These are phyloP conservation scores for Mycogona germanica DNA, from an alignment of 2,888 invertebrate genomes.

Conservation along the genomic window DNA sequence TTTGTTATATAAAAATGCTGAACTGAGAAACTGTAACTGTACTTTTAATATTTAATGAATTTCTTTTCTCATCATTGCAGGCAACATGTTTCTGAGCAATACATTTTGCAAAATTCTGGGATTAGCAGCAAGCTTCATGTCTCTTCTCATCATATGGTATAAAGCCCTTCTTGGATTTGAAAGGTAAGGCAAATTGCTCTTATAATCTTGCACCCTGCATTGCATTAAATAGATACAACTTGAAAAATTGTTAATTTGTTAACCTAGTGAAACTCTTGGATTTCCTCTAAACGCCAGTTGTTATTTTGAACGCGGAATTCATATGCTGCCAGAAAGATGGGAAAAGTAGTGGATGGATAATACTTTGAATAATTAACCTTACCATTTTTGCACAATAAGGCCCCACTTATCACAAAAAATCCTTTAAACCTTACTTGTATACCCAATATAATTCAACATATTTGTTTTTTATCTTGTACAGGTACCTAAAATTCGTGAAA, in stretches of 20 bases:
- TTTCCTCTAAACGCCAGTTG: too few species aligned
- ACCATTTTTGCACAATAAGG: too few species aligned
- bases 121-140: slow-evolving; percentile 11
- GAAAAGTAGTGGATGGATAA: too few species aligned
- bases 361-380: too few species aligned
- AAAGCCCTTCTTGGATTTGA: slow-evolving; percentile 14
- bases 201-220: not conserved
- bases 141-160: slow-evolving; percentile 14
- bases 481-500: slow-evolving; percentile 18
- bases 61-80: slow-evolving; percentile 3
- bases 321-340: too few species aligned
- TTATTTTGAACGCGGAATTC: not conserved
- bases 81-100: slow-evolving; percentile 3
- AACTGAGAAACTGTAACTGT: too few species aligned
- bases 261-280: too few species aligned
- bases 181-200: slow-evolving; percentile 5
- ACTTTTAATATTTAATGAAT: too few species aligned
- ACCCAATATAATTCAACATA: too few species aligned
- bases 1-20: too few species aligned
- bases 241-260: slow-evolving; percentile 1
- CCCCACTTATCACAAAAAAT: too few species aligned
- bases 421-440: too few species aligned
- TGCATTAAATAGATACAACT: not conserved
- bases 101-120: slow-evolving; percentile 13
- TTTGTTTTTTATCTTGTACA: slow-evolving; percentile 1